Evolutionary conservation across 2,113 vertebrate species (phyloP), one percentile per base, ranked within the genome.

Genomic region (Macquaria australasica): DNA sequence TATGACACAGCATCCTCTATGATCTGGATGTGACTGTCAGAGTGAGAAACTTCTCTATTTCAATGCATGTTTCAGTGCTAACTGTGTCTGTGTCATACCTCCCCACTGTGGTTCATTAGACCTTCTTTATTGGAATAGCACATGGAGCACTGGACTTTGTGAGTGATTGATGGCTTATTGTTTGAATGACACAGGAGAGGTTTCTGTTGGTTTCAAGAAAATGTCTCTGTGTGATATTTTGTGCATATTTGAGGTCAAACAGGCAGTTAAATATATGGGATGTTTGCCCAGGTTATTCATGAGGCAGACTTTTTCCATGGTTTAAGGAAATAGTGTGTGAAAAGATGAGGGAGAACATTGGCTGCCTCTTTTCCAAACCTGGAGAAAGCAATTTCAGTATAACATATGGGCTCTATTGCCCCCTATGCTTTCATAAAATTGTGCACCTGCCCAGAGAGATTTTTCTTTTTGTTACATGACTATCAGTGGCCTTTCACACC

Each of bases 391-490:
- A 73, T 71, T 87, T 75, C 34, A 62, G 6, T 34, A 9, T 53
- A 73, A 81, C 51, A 77, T 59, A 85, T 53, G 3, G 73, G 8
- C 59, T 53, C 45, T 16, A 21, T 64, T 41, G 41, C 56, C 62
- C 73, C 71, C 73, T 67, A 18, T 77, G 84, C 73, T 68, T 91
- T 89, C 66, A 81, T 83, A 75, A 86, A 94, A 88, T 62, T 58
- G 82, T 93, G 88, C 93, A 95, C 94, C 94, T 95, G 93, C 91
- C 77, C 75, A 39, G 68, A 81, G 45, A 88, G 31, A 71, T 59
- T 45, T 73, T 83, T 73, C 28, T 31, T 64, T 64, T 86, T 51
- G 55, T 90, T 87, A 81, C 85, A 85, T 77, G 78, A 91, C 66
- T 73, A n/a, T 79, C 55, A 78, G 45, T 74, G 72, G 84, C 80